A percentile compares a stretch with the other conserved stretches of the same genome.
These are phyloP conservation scores for Hydrozoanthus tunicans DNA, from an alignment of 64 coral and sea anemone species.

Conservation along the genomic window DNA sequence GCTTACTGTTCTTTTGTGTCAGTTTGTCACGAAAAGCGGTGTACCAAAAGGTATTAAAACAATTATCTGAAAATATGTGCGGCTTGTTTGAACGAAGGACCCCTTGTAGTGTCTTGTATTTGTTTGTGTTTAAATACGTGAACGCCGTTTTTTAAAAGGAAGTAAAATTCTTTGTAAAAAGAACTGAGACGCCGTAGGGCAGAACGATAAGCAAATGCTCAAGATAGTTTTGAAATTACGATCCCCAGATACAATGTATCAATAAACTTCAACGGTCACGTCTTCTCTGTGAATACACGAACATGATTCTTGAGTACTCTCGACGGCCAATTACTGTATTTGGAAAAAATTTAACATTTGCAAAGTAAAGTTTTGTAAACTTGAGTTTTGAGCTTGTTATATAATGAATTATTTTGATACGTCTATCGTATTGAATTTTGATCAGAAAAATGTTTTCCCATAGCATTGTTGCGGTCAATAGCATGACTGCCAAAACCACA, in stretches of 20 bases:
- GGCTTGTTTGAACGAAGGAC: neutral
- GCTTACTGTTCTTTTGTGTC: neutral
- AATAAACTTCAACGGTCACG: neutral
- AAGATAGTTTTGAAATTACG: slow-evolving; percentile 15
- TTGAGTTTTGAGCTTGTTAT: neutral
- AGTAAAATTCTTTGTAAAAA: neutral
- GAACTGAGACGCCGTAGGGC: neutral
- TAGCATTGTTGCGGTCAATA: neutral
- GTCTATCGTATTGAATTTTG: neutral
- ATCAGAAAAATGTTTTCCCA: neutral
- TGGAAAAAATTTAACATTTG: neutral
- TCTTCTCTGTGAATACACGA: neutral
- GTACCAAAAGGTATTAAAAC: neutral
- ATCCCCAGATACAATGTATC: neutral
- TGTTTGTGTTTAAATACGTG: neutral
- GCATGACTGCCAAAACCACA: slow-evolving; percentile 13
- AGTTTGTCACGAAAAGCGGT: neutral
- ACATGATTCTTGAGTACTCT: neutral
- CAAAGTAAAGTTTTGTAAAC: no score
- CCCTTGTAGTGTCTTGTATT: neutral
- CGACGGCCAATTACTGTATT: neutral
- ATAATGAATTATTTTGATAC: neutral
- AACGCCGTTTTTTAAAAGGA: neutral
- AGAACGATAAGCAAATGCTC: neutral
- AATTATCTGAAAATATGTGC: neutral